Evolutionary conservation across 1,140 invertebrate genomes (phyloP).

Genomic region (Drosophila dunni): DNA sequence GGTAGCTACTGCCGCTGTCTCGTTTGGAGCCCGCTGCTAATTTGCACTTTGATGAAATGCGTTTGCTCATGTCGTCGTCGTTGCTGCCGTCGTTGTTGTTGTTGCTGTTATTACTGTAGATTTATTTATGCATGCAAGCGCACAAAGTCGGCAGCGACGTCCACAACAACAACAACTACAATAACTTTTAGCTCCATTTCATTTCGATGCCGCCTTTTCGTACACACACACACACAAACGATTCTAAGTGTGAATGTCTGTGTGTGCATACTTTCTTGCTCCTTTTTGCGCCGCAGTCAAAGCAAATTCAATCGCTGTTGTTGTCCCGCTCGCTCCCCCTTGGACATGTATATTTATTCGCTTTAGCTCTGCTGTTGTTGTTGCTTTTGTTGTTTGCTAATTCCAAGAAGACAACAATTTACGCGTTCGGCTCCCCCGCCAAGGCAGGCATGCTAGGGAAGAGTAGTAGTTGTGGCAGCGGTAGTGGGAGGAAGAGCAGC

Average conservation of each 20-base stretch:
- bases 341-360: constrained; percentile 18
- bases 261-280: constrained; percentile 23
- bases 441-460: constrained; percentile 41
- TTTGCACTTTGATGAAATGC: constrained; percentile 82
- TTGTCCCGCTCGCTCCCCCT: background rate
- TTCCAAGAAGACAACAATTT: constrained; percentile 81
- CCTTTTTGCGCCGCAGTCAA: constrained; percentile 57
- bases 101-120: constrained; percentile 69
- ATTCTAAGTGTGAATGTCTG: constrained; percentile 5
- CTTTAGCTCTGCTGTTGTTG: constrained; percentile 30
- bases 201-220: constrained; percentile 58
- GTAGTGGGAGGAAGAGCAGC: constrained; percentile 21
- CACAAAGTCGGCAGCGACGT: constrained; percentile 34
- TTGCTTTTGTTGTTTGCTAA: constrained; percentile 69
- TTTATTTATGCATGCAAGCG: constrained; percentile 82
- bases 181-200: constrained; percentile 75
- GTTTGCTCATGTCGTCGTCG: constrained; percentile 50
- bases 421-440: constrained; percentile 71
- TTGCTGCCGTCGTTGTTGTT: constrained; percentile 37
- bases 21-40: constrained; percentile 75
- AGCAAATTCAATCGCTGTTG: constrained; percentile 49
- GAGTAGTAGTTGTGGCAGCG: background rate
- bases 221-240: background rate
- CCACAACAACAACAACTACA: constrained; percentile 53
- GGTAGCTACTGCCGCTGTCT: constrained; percentile 44